These are phyloP conservation scores for Aptenodytes patagonicus DNA, from an alignment of 2,113 vertebrate genomes.

Conservation along the genomic window DNA sequence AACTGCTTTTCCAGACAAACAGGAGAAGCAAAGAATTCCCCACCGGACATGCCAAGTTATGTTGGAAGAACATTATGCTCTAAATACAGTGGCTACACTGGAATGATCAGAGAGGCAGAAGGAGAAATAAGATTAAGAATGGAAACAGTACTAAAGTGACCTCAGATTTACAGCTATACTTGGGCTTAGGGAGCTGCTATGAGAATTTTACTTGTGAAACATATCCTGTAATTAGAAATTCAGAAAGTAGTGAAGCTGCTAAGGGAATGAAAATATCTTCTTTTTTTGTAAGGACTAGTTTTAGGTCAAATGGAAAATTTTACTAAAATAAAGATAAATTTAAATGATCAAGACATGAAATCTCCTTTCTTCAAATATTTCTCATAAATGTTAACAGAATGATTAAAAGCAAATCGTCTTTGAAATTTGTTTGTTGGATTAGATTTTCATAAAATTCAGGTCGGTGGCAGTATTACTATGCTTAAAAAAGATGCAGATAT, in stretches of 20 bases:
- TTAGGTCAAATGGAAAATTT: not conserved
- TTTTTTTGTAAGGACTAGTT: not conserved
- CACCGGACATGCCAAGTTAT: not conserved
- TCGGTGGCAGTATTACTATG: not conserved
- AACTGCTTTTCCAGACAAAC: not conserved
- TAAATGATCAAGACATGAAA: not conserved
- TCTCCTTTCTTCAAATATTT: not conserved
- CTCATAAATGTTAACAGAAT: not conserved
- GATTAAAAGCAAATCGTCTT: not conserved
- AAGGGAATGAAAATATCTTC: not conserved
- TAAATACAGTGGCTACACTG: not conserved
- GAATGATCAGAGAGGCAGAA: not conserved
- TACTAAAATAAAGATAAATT: not conserved
- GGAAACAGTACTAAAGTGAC: not conserved
- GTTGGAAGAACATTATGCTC: not conserved
- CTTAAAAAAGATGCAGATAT: not conserved
- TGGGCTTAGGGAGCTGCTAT: not conserved
- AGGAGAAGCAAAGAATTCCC: not conserved
- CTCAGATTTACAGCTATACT: not conserved
- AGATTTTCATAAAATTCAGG: not conserved
- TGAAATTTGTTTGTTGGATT: not conserved
- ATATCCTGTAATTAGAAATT: not conserved
- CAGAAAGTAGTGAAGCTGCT: not conserved
- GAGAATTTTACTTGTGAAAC: not conserved
- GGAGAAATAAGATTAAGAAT: not conserved